Evolutionary conservation across 2,797 vertebrate species (phyloP).

Genomic region (Amphiprion clarkii): DNA sequence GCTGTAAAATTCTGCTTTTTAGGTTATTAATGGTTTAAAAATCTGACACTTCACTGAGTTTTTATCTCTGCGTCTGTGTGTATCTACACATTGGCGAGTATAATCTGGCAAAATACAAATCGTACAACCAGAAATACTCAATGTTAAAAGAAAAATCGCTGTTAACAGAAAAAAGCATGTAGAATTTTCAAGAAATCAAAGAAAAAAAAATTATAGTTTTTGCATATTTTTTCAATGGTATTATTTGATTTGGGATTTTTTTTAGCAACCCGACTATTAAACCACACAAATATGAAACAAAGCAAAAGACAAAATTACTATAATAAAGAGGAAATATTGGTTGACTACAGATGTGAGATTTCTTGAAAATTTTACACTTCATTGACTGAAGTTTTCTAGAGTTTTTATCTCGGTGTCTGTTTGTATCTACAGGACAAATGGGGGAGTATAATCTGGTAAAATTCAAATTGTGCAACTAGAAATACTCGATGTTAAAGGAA

Average conservation of each 20-base stretch:
- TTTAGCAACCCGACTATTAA: background rate
- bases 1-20: too few relatives aligned
- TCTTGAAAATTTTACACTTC: background rate
- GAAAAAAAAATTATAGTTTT: too few relatives aligned
- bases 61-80: constrained; percentile 32
- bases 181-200: background rate
- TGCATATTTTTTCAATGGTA: background rate
- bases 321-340: constrained; percentile 19
- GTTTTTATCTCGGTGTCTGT: constrained; percentile 24
- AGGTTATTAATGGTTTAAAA: background rate
- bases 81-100: constrained; percentile 36
- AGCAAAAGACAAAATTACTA: background rate
- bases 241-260: background rate
- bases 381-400: background rate
- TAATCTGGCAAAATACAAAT: constrained; percentile 32
- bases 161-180: constrained; percentile 20
- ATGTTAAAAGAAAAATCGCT: constrained; percentile 33
- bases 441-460: constrained; percentile 37
- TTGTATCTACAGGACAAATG: constrained; percentile 46
- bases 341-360: constrained; percentile 35
- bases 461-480: constrained; percentile 34
- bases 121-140: constrained; percentile 35
- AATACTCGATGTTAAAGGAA: constrained; percentile 28
- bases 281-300: background rate
- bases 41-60: constrained; percentile 21